Evolutionary conservation across 2,113 vertebrate species (phyloP).

Genomic region (Pseudois nayaur): DNA sequence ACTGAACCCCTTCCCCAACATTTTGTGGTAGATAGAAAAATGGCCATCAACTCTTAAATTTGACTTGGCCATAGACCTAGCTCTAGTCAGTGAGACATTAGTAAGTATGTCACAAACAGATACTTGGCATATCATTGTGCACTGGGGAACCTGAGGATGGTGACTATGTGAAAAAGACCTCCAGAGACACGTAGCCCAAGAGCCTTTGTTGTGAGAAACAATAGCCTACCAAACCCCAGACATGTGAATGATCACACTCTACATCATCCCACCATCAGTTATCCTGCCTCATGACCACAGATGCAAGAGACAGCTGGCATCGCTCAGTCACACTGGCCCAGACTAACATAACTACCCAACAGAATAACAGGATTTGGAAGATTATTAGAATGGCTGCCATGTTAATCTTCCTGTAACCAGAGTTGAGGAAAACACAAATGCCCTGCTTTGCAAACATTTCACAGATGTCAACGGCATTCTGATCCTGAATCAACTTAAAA

Average conservation of each 20-base stretch:
- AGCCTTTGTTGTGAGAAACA: background rate
- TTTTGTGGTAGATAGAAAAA: background rate
- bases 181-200: background rate
- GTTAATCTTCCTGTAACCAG: background rate
- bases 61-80: background rate
- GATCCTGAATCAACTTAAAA: background rate
- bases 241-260: background rate
- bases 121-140: background rate
- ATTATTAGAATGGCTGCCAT: background rate
- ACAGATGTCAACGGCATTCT: background rate
- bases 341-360: background rate
- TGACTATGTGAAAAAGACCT: background rate
- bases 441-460: background rate
- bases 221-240: background rate
- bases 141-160: accelerated
- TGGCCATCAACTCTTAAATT: background rate
- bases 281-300: background rate
- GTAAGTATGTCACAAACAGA: background rate
- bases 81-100: background rate
- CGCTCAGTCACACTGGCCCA: background rate
- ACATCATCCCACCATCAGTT: background rate
- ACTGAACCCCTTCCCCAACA: background rate
- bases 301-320: background rate
- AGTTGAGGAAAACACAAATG: background rate
- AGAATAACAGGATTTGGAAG: background rate